Evolutionary conservation across 2,888 invertebrate genomes (phyloP), one percentile per base, ranked within the genome.

Genomic region (Tipula confusa): DNA sequence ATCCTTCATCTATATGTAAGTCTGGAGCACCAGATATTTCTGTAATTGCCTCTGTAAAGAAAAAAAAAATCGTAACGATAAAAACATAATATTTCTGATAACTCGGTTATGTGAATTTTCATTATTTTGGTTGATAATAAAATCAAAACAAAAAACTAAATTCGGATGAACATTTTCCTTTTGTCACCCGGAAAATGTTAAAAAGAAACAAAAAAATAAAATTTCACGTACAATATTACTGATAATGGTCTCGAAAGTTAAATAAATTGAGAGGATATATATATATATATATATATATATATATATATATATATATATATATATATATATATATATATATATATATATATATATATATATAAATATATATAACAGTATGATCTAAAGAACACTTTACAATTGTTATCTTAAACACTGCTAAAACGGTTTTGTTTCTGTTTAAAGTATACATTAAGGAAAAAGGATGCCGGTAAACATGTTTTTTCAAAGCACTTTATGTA

Each of bases 1-100:
- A 89, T 82, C 89, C 88, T 86, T 89, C 89, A 85, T 89, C 88
- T 84, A 89, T 90, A 84, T 89, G 89, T 82, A 89, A 86, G 85
- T 89, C 90, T 11, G 90, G 89, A 82, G 89, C 88, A 84, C 89
- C 89, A 80, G 87, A 86, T 84, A 89, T 90, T 86, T 89, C 89
- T 84, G 89, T 89, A 83, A 89, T 88, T 29, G 90, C 90, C 86
- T 89, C 90, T 89, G 85, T 84, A 86, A 83, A 36, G 79, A 43
- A 7, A 38, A 18, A 79, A n/a, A n/a, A n/a, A n/a, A n/a, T n/a
- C n/a, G n/a, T n/a, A n/a, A n/a, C n/a, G n/a, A 24, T 15, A 79
- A 84, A 81, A 38, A 6, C 28, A 82, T n/a, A 33, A 28, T 18
- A 48, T 33, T 48, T 28, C n/a, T 29, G 82, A 31, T 15, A 43